Evolutionary conservation across 2,113 vertebrate genomes (phyloP).

Genomic region (Alligator sinensis): DNA sequence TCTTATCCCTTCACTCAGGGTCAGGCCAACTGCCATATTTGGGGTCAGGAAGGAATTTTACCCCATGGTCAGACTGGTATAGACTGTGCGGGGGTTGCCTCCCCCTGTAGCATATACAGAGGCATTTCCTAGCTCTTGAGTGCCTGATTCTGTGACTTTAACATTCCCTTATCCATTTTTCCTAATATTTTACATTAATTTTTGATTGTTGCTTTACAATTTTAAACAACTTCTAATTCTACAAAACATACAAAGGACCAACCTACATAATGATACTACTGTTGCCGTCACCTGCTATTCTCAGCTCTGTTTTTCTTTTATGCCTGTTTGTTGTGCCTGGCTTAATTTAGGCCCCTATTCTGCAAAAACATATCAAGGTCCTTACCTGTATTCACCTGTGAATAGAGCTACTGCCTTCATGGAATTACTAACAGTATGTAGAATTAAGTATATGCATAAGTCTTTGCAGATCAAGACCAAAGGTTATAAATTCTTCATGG

Average conservation of each 20-base stretch:
- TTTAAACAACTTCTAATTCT: not conserved
- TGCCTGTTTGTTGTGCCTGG: accelerated
- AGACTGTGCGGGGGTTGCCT: too few species aligned
- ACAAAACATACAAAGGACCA: not conserved
- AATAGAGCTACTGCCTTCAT: not conserved
- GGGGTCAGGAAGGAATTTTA: too few species aligned
- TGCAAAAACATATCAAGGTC: not conserved
- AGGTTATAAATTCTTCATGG: not conserved
- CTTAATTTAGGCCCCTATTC: not conserved
- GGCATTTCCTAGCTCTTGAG: not conserved
- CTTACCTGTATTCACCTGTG: not conserved
- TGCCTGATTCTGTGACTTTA: not conserved
- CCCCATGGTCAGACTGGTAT: too few species aligned
- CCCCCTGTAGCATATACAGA: not conserved
- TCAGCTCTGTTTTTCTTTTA: not conserved
- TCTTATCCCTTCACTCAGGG: too few species aligned
- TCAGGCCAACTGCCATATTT: too few species aligned
- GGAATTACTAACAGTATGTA: not conserved
- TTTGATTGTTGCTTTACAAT: not conserved
- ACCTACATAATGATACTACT: accelerated
- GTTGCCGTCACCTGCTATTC: not conserved
- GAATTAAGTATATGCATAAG: not conserved
- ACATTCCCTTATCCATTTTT: not conserved
- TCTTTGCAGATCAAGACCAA: not conserved
- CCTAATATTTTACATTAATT: not conserved